Evolutionary conservation across 1,140 invertebrate species (phyloP), one percentile per base, ranked within the genome.

Genomic region (Periplaneta americana): DNA sequence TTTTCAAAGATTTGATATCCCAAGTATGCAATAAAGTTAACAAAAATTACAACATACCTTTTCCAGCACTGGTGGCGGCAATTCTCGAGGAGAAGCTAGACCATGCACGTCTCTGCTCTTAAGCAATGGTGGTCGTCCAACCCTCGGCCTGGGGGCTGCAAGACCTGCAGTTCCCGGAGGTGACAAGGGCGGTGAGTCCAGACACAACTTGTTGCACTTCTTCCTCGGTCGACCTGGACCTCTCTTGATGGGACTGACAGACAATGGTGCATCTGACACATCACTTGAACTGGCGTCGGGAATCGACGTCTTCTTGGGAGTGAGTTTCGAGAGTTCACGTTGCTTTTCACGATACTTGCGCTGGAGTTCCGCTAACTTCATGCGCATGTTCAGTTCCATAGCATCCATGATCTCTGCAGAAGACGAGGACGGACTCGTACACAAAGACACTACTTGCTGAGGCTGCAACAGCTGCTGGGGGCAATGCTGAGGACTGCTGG

Each of bases 271-370:
- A 13, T 78, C 81, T 15, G 81, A 79, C 15, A 57, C 74, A 13
- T 36, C 81, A 32, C 77, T 66, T 28, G 79, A 35, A 31, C 74
- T 28, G 34, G 33, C 48, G 4, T 74, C 66, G n/a, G 34, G 31
- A 31, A 57, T 74, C 36, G 66, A 81, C 2, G 81, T 31, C 37
- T 90, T 91, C 83, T 89, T 91, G 6, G 89, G 90, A 81, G 89
- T 91, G 31, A 97, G 88, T 83, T 93, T 94, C 39, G 92, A 92
- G 4, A 97, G 87, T 87, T 97, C 95, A 78, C 92, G 92, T 86
- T 96, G 94, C 86, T 96, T 96, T 85, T 97, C 95, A 82, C 92
- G 92, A 86, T 95, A 82, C 84, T 95, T 92, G 75, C 93, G 90
- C 84, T 96, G 94, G 36, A 97, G 89, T 57, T 96, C 95, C 1